Evolutionary conservation across 2,113 vertebrate species (phyloP).

Genomic region (Pantherophis guttatus): DNA sequence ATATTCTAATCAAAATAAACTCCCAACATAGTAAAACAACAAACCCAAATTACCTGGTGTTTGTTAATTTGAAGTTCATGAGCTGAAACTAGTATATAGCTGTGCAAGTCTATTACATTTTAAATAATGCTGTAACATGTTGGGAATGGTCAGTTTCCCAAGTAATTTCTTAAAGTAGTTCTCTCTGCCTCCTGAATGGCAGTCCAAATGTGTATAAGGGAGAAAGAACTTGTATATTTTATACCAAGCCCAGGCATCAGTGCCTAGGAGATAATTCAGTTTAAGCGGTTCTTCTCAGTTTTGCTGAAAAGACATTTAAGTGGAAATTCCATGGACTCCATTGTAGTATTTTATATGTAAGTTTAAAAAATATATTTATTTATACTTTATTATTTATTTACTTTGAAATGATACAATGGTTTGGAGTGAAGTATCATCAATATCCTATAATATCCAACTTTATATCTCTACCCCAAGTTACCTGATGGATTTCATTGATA

Average conservation of each 20-base stretch:
- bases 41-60: background rate
- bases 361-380: background rate
- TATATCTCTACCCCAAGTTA: background rate
- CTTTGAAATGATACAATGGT: background rate
- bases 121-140: background rate
- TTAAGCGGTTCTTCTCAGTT: background rate
- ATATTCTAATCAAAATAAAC: constrained; percentile 28
- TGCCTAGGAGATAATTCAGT: background rate
- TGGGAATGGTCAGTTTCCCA: background rate
- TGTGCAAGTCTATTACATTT: background rate
- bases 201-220: background rate
- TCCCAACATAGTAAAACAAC: background rate
- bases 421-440: too few relatives aligned
- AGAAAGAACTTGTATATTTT: background rate
- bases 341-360: background rate
- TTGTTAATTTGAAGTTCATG: background rate
- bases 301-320: background rate
- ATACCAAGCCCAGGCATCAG: background rate
- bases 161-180: background rate
- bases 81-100: fast-evolving
- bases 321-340: background rate
- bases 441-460: background rate
- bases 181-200: background rate
- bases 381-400: background rate
- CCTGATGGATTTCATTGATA: background rate